Evolutionary conservation across 2,888 invertebrate species (phyloP), one percentile per base, ranked within the genome.

Genomic region (Eilema griseolum): DNA sequence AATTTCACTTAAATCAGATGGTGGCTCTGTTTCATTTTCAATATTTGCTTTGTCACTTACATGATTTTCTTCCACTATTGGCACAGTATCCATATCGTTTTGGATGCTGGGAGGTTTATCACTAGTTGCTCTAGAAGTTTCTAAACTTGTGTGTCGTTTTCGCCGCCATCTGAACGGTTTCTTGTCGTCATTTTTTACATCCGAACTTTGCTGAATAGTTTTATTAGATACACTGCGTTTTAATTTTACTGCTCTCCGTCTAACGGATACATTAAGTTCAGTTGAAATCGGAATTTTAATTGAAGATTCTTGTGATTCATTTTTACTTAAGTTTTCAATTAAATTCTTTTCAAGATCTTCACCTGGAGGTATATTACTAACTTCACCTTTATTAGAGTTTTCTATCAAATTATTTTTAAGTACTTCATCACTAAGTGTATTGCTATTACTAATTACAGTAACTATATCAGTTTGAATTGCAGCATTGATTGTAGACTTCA

Each of bases 151-250:
- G 23, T 69, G 70, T 74, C 77, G 74, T 75, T 80, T 83, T 77
- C 84, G 86, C 20, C 88, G 85, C 89, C 90, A 90, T 79, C 86
- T 88, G 46, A 85, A 88, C 67, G 83, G 77, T 71, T 79, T 87
- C 64, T 80, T 85, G 23, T 78, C 77, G 26, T 37, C 69, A 69
- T 57, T 76, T 65, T 77, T 77, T 20, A 7, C 31, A 3, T 33
- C 31, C 37, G 28, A 23, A n/a, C 16, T 23, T 41, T 61, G 31
- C 52, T 72, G 46, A 23, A 31, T 20, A 41, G 67, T 52, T 56
- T 71, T 75, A 33, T 73, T 73, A 4, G 79, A 78, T 65, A 41
- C 37, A 37, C 72, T 78, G 4, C 86, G 84, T 70, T 83, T 87
- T 57, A 88, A 74, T 66, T 78, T 80, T 72, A 87, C 83, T 70